phyloP scores from a whole-genome alignment of 1,140 invertebrate species.

The Aradophagus sp. region DNA sequence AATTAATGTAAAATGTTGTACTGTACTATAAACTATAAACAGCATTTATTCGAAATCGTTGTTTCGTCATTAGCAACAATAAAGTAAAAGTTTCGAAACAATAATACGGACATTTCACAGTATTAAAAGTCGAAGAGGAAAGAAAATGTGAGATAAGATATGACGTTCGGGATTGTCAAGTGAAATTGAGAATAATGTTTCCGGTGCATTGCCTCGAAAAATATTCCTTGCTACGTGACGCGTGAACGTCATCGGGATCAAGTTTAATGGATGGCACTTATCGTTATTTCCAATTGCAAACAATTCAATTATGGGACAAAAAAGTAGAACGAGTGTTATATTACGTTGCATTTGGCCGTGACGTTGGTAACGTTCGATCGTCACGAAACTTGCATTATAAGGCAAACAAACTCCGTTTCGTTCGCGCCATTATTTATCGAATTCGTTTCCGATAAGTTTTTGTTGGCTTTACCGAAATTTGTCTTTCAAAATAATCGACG shows the following conservation, averaged over 20 bases:
- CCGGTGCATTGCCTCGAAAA: conserved; percentile 31
- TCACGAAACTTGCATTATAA: neutral
- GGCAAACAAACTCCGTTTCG: conserved; percentile 8
- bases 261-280: conserved; percentile 41
- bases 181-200: conserved; percentile 22
- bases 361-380: conserved; percentile 8
- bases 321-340: conserved; percentile 18
- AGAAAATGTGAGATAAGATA: conserved; percentile 13
- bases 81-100: too few species aligned
- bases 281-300: conserved; percentile 36
- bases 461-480: too few species aligned
- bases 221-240: conserved; percentile 19
- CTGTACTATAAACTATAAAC: too few species aligned
- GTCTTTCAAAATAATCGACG: too few species aligned
- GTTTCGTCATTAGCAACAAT: too few species aligned
- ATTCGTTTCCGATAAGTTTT: too few species aligned
- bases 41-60: conserved; percentile 5
- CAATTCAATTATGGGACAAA: conserved; percentile 43
- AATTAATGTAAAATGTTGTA: too few species aligned
- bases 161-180: conserved; percentile 24
- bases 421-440: too few species aligned
- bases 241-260: conserved; percentile 16
- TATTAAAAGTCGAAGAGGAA: conserved; percentile 5
- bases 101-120: neutral
- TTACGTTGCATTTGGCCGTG: conserved; percentile 11